Base-by-base conservation (phyloP, 2,888 invertebrate species). In the Pseudolycoriella hygida region DNA sequence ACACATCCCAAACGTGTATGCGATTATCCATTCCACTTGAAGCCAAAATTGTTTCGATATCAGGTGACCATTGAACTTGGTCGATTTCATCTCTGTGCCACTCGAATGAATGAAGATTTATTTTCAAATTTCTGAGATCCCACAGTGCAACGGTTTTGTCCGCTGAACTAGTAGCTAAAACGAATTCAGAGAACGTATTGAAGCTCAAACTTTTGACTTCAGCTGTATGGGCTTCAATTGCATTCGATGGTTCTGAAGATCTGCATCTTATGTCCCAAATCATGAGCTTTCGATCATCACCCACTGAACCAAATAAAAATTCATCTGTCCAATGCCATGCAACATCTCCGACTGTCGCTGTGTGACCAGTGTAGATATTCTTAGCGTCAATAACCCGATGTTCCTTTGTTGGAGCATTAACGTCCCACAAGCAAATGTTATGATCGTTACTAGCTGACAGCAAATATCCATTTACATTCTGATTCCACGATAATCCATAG, bases 71-170 rank as follows among this genome's bases (percentile, higher is more conserved):
- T 66, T 98, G 98, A 46, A 97, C 89, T 73, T 98, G 98, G 79
- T 98, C 98, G 59, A 98, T 98, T 72, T 98, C 98, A 64, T 98
- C 98, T 67, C 96, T 97, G 68, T 99, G 98, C 49, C 97, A 97
- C 69, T 98, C 98, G 61, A 99, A 99, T 48, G 97, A 97, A 69
- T 99, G 98, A 48, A 98, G 70, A 66, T 99, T 98, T 48, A 98
- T 66, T 64, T 96, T 97, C 47, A 98, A 69, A 65, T 99, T 99
- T 53, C 98, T 76, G 54, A 98, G 71, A 68, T 98, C 98, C 98
- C 98, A 98, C 45, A 99, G 68, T 1, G 97, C 98, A 38, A 98
- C 83, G 14, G 85, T 85, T 62, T 98, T 98, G 60, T 99, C 98
- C 30, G 98, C 98, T 53, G 94, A 93, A 42, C 96, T 97, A 18